A percentile compares a stretch with the other conserved stretches of the same genome.
phyloP scores from a whole-genome alignment of 2,113 vertebrate species.

The Cavia aperea region DNA sequence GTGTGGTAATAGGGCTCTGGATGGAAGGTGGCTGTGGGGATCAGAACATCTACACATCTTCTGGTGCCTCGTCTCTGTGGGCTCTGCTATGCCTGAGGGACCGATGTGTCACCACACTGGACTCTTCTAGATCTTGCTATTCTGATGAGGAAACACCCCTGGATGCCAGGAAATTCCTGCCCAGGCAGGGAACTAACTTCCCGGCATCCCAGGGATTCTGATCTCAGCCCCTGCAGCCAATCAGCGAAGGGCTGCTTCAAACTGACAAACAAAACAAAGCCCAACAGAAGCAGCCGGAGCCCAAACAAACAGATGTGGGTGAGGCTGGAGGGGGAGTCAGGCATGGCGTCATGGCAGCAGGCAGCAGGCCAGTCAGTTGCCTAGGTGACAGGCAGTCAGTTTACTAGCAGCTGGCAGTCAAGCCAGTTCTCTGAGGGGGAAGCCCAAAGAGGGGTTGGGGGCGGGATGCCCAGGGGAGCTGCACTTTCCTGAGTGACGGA shows the following conservation, averaged over 20 bases:
- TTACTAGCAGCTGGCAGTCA: slow-evolving; percentile 68
- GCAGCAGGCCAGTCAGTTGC: slow-evolving; percentile 72
- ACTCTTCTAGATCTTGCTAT: neutral
- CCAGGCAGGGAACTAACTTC: slow-evolving; percentile 59
- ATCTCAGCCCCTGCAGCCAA: slow-evolving; percentile 58
- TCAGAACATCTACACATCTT: neutral
- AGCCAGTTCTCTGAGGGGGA: slow-evolving; percentile 72
- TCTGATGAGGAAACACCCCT: slow-evolving; percentile 24
- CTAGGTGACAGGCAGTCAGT: slow-evolving; percentile 73
- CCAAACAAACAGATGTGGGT: slow-evolving; percentile 74
- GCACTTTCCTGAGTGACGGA: slow-evolving; percentile 58
- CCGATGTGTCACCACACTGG: neutral
- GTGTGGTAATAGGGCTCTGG: neutral
- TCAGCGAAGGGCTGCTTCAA: slow-evolving; percentile 45
- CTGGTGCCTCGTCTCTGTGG: neutral
- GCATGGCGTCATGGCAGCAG: slow-evolving; percentile 68
- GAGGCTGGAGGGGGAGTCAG: slow-evolving; percentile 65
- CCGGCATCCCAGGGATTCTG: slow-evolving; percentile 59
- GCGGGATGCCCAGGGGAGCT: slow-evolving; percentile 35
- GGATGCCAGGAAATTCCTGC: slow-evolving; percentile 44
- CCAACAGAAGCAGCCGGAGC: slow-evolving; percentile 68
- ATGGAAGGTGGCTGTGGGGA: neutral
- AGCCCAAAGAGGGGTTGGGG: slow-evolving; percentile 22
- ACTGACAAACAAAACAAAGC: slow-evolving; percentile 48
- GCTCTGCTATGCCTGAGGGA: neutral